Conservation (phyloP, 2,113 vertebrate species). For the Picathartes gymnocephalus region DNA sequence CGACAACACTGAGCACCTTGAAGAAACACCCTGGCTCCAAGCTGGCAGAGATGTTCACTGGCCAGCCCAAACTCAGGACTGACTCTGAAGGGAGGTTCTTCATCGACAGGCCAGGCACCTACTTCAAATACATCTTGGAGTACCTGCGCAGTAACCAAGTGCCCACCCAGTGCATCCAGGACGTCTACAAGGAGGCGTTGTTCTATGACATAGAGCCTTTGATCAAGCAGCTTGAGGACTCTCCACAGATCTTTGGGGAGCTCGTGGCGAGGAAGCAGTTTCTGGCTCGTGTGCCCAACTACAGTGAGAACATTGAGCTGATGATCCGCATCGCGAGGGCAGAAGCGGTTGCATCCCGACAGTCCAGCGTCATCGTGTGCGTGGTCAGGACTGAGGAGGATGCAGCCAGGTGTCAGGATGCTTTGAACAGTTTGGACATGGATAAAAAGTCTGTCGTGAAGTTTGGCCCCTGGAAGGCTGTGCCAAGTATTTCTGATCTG, state of each 20-base stretch:
- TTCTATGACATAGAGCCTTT: conserved; percentile 84
- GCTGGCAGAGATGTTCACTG: conserved; percentile 80
- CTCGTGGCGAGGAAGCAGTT: conserved; percentile 87
- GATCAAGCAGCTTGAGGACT: conserved; percentile 85
- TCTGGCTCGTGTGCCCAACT: conserved; percentile 82
- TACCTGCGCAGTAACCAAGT: conserved; percentile 82
- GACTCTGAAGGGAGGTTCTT: conserved; percentile 83
- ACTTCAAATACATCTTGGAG: conserved; percentile 85
- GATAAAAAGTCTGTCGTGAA: conserved; percentile 85
- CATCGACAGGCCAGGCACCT: conserved; percentile 83
- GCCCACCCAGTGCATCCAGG: conserved; percentile 75
- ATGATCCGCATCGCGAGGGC: conserved; percentile 87
- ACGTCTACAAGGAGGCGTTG: conserved; percentile 85
- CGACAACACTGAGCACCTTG: conserved; percentile 79
- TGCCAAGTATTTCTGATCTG: conserved; percentile 68
- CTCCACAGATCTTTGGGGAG: conserved; percentile 85
- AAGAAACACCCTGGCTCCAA: conserved; percentile 80
- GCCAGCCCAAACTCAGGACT: conserved; percentile 46
- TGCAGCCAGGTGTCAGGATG: conserved; percentile 58
- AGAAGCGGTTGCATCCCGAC: conserved; percentile 80
- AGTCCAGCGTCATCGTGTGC: conserved; percentile 80
- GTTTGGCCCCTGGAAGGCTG: conserved; percentile 89
- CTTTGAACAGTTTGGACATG: conserved; percentile 73
- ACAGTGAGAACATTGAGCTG: conserved; percentile 90
- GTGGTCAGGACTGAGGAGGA: conserved; percentile 81